Conservation (phyloP, 2,113 vertebrate species). For the Opisthocomus hoazin region DNA sequence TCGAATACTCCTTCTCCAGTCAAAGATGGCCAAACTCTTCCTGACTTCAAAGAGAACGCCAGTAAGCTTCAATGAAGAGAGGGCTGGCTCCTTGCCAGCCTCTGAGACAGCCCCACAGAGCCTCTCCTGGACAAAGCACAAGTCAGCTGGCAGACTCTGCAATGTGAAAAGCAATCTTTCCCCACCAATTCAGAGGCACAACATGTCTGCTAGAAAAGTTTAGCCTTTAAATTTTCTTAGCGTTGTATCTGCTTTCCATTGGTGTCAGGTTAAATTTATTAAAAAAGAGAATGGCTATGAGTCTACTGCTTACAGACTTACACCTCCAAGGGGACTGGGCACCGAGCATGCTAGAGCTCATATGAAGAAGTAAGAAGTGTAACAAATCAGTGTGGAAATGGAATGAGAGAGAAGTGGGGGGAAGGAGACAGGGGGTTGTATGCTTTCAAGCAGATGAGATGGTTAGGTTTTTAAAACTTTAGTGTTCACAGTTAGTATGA, state of each 20-base stretch:
- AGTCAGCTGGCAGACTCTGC: neutral
- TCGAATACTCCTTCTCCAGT: neutral
- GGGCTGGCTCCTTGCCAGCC: neutral
- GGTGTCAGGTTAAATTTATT: neutral
- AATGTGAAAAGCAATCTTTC: neutral
- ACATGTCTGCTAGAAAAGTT: neutral
- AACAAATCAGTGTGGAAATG: neutral
- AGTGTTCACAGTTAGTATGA: neutral
- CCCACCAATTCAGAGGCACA: neutral
- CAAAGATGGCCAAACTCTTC: neutral
- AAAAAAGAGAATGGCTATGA: neutral
- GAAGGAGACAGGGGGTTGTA: neutral
- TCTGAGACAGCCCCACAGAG: neutral
- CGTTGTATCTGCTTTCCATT: neutral
- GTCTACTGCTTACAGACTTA: neutral
- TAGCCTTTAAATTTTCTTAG: neutral
- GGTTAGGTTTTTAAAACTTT: neutral
- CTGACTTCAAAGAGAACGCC: neutral
- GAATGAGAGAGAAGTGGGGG: neutral
- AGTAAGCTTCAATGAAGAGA: neutral
- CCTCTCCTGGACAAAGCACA: neutral
- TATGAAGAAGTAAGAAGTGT: neutral
- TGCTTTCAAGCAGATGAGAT: neutral
- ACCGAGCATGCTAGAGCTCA: neutral
- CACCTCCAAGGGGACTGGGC: neutral